Base-by-base conservation (phyloP, 2,113 vertebrate species). In the Pelmatolapia mariae region DNA sequence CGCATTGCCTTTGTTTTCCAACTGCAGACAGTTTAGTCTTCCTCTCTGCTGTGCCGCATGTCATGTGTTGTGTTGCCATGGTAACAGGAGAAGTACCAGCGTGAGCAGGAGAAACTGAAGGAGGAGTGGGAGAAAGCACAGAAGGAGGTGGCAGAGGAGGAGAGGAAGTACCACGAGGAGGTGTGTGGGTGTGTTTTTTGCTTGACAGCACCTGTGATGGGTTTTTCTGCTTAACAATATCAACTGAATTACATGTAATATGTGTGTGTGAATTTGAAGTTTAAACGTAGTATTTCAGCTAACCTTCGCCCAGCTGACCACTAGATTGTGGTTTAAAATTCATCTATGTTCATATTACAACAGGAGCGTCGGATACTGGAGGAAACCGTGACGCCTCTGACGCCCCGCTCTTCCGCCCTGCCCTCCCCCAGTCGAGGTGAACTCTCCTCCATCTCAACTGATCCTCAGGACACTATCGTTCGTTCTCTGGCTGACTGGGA, bases 81-180 rank as follows among this genome's bases (percentile, higher is more conserved):
- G 89, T 87, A 81, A 94, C 95, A 99, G 99, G 98, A 99, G 89
- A 98, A 97, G 91, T 99, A 99, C 94, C 97, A 95, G 91, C 97
- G 96, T 54, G 98, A 99, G 90, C 98, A 99, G 95, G 96, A 98
- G 95, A 99, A 98, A 93, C 96, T 99, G 93, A 99, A 98, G 93
- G 97, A 97, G 90, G 98, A 99, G 92, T 99, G 99, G 99, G 98
- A 99, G 94, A 98, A 96, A 50, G 98, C 99, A 3, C 99, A 99
- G 90, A 98, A 95, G 93, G 99, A 99, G 91, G 99, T 99, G 89
- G 98, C 98, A 78, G 98, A 98, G 87, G 98, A 99, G 88, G 99
- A 97, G 33, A 97, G 97, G 85, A 97, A 97, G 96, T 99, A 98
- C 93, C 98, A 99, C 0, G 98, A 99, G 92, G 98, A 99, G 98